phyloP scores from a whole-genome alignment of 35 echinoderm and acorn worm genomes.

The Ptychodera flava region DNA sequence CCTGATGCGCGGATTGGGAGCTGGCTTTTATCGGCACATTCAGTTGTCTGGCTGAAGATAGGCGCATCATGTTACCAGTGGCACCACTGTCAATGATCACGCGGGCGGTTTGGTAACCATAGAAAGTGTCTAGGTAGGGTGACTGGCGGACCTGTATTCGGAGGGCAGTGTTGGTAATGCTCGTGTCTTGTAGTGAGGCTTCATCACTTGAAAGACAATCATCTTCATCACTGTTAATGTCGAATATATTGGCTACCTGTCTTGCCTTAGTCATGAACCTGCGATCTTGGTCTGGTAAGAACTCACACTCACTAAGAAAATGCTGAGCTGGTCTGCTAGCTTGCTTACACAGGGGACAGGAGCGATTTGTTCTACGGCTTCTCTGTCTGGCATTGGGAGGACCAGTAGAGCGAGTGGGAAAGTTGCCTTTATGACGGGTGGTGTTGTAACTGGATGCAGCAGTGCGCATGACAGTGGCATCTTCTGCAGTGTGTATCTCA shows the following conservation, averaged over 20 bases:
- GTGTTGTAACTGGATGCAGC: not conserved
- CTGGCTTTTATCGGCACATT: not conserved
- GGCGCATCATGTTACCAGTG: constrained; percentile 55
- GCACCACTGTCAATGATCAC: constrained; percentile 54
- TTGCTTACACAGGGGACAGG: constrained; percentile 3
- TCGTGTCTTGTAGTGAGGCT: no score
- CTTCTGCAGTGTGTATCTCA: constrained; percentile 13
- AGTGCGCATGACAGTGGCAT: not conserved
- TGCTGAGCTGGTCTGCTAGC: not conserved
- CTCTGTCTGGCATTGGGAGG: no score
- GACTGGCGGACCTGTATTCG: not conserved
- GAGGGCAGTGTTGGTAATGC: not conserved
- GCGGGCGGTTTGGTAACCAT: constrained; percentile 12
- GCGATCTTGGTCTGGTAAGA: not conserved
- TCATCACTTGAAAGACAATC: not conserved
- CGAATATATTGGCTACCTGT: not conserved
- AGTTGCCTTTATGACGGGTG: not conserved
- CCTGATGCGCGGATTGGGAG: constrained; percentile 58
- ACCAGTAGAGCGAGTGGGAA: no score
- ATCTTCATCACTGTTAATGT: not conserved
- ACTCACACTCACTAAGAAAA: not conserved
- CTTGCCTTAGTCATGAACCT: not conserved
- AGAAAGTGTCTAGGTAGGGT: not conserved
- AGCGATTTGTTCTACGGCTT: no score
- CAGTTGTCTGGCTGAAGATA: constrained; percentile 20